phyloP scores from a whole-genome alignment of 2,797 vertebrate genomes.

The Sebastes taczanowskii region DNA sequence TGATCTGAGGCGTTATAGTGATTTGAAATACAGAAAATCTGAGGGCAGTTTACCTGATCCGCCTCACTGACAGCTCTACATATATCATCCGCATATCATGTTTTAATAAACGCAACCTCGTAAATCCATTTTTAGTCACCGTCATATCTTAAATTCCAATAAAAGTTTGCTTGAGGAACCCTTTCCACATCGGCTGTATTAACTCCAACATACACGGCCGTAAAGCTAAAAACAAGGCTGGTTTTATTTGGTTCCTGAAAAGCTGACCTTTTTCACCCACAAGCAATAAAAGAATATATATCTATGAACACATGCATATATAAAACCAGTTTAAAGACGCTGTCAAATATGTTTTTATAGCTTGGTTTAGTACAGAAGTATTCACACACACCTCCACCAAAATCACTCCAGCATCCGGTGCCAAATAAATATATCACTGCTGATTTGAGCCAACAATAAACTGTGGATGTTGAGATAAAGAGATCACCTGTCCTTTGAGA shows the following conservation, averaged over 20 bases:
- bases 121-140: not conserved
- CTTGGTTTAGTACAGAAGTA: not conserved
- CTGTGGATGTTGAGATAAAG: slow-evolving; percentile 1
- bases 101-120: not conserved
- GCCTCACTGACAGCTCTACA: not conserved
- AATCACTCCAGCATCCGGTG: not conserved
- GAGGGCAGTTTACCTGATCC: not conserved
- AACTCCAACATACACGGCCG: not conserved
- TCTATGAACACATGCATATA: not conserved
- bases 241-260: not conserved
- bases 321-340: not conserved
- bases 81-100: not conserved
- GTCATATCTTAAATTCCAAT: not conserved
- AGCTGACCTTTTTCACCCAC: not conserved
- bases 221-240: not conserved
- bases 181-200: not conserved
- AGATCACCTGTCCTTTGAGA: not conserved
- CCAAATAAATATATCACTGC: not conserved
- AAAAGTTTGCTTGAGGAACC: not conserved
- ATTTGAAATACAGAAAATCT: not conserved
- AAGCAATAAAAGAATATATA: not conserved
- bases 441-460: not conserved
- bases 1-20: not conserved
- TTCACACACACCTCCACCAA: not conserved
- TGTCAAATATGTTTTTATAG: not conserved